Conservation (phyloP, 2,113 vertebrate species). For the Thunnus thynnus region DNA sequence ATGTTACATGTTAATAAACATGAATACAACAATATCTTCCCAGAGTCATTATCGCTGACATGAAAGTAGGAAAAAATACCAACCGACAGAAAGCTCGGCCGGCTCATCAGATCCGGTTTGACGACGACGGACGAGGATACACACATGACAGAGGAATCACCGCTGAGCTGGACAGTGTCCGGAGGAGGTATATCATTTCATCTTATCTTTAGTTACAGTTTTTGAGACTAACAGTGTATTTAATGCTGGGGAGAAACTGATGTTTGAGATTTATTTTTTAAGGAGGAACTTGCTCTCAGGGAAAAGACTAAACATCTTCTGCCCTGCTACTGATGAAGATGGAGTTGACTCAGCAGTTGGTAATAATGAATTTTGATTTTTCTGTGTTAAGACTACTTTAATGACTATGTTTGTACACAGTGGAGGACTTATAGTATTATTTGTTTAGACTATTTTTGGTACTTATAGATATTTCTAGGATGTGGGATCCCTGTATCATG, state of each 20-base stretch:
- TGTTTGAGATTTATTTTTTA: slow-evolving; percentile 54
- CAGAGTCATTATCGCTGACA: slow-evolving; percentile 89
- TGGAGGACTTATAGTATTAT: not conserved
- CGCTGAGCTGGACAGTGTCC: slow-evolving; percentile 48
- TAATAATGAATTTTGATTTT: slow-evolving; percentile 49
- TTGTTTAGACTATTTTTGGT: not conserved
- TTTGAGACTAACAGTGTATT: not conserved
- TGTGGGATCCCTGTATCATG: not conserved
- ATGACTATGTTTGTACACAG: not conserved
- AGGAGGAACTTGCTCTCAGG: slow-evolving; percentile 82
- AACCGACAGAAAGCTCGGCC: slow-evolving; percentile 37
- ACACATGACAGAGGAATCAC: slow-evolving; percentile 43
- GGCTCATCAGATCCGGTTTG: slow-evolving; percentile 83
- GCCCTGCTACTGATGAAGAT: slow-evolving; percentile 63
- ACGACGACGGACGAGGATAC: slow-evolving; percentile 85
- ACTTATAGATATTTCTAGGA: not conserved
- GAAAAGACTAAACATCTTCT: slow-evolving; percentile 91
- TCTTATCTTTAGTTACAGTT: not conserved
- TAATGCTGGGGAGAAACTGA: not conserved
- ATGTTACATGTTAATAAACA: not conserved
- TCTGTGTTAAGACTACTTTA: not conserved
- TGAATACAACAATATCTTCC: slow-evolving; percentile 43
- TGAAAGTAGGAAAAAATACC: slow-evolving; percentile 85
- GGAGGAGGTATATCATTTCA: slow-evolving; percentile 76
- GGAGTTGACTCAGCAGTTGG: slow-evolving; percentile 65